Evolutionary conservation across 2,888 invertebrate genomes (phyloP), one percentile per base, ranked within the genome.

Genomic region (Nomada hirtipes): DNA sequence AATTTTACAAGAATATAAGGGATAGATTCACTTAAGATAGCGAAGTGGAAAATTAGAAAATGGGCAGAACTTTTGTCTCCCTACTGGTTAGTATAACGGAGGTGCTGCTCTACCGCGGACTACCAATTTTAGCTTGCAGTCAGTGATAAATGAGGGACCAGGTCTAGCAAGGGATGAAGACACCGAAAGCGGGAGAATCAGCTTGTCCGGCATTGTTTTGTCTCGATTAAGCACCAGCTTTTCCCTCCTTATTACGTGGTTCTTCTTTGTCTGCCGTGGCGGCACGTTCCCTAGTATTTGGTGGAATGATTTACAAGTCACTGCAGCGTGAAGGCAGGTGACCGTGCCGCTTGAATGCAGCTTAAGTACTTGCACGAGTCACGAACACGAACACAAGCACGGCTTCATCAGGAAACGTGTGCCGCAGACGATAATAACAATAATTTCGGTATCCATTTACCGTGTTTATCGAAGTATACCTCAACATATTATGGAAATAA

Each of bases 271-370:
- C 88, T 76, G 74, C 72, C 61, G 73, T 68, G 74, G 82, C 90
- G 85, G 87, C 90, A 91, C 90, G 91, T 89, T 91, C 89, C 89
- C 91, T 88, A 91, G 91, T 92, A 36, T 91, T 92, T 88, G 89
- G 88, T 91, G 92, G 92, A 92, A 90, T 92, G 93, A 93, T 92
- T 93, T 93, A 92, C 91, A 92, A 92, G 91, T 93, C 92, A 92
- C 91, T 92, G 92, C 91, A 91, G 90, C 93, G 92, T 91, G 89
- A 91, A 92, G 91, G 92, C 92, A 92, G 93, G 93, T 92, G 92
- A 92, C 88, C 90, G 92, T 90, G 87, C 90, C 90, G 92, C 90
- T 92, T 89, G 90, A 92, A 82, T 77, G 86, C 87, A 83, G 83
- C 84, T 88, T 88, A 84, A 86, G 80, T 79, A 73, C 83, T 86